phyloP scores from a whole-genome alignment of 2,113 vertebrate species.

The Spea bombifrons region DNA sequence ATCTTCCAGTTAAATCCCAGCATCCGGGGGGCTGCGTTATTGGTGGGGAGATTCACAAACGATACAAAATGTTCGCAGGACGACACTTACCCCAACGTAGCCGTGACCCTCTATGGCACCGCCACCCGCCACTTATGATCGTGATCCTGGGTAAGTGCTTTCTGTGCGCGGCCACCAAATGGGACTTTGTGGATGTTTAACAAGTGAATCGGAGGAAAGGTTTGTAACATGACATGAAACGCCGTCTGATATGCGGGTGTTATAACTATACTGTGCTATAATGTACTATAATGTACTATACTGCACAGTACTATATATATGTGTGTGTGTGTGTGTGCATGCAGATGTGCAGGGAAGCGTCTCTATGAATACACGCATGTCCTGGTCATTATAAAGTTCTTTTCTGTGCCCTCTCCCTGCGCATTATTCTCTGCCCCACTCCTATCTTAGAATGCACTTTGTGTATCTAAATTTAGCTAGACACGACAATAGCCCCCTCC shows the following conservation, averaged over 20 bases:
- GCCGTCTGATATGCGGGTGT: no score
- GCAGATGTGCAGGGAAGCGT: background rate
- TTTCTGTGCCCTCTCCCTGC: background rate
- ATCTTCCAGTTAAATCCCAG: slow-evolving; percentile 3
- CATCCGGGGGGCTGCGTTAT: background rate
- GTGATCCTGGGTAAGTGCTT: slow-evolving; percentile 25
- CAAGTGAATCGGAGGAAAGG: no score
- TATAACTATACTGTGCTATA: no score
- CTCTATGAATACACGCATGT: background rate
- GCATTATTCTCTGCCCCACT: background rate
- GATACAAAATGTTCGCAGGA: slow-evolving; percentile 21
- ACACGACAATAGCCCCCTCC: slow-evolving; percentile 8
- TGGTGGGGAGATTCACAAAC: background rate
- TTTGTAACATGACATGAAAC: no score
- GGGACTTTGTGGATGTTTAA: no score
- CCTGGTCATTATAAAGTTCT: slow-evolving; percentile 6
- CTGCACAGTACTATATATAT: slow-evolving; percentile 8
- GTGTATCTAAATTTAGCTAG: slow-evolving; percentile 24
- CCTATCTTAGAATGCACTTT: background rate
- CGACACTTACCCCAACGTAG: background rate
- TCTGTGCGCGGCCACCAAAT: no score
- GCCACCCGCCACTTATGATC: slow-evolving; percentile 16
- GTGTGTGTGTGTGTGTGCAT: no score
- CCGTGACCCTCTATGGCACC: background rate
- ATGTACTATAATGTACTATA: background rate